These are phyloP conservation scores for Thamnophis sirtalis DNA, from an alignment of 2,113 vertebrate species.

Conservation along the genomic window DNA sequence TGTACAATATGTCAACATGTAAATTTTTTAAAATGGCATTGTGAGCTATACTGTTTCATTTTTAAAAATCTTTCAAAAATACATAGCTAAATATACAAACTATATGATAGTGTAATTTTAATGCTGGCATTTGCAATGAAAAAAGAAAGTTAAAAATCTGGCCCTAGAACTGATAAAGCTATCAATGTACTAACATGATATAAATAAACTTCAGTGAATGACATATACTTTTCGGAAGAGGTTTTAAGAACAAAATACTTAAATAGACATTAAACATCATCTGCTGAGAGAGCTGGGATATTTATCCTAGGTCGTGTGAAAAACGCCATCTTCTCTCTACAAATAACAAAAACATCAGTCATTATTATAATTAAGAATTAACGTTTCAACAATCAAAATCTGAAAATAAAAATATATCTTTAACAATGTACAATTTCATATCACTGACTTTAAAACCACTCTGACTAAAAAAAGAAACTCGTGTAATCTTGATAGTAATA, in stretches of 20 bases:
- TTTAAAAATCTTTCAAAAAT: slow-evolving; percentile 77
- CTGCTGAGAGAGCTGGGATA: slow-evolving; percentile 85
- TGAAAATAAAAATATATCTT: background rate
- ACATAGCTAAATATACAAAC: slow-evolving; percentile 84
- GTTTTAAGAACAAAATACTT: slow-evolving; percentile 71
- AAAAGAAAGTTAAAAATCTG: slow-evolving; percentile 61
- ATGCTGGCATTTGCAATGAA: slow-evolving; percentile 75
- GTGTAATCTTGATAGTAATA: background rate
- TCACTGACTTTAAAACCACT: background rate
- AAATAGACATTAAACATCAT: slow-evolving; percentile 81
- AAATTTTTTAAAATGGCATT: slow-evolving; percentile 68
- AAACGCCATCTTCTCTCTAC: slow-evolving; percentile 98
- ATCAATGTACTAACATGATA: slow-evolving; percentile 65
- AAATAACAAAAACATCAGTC: slow-evolving; percentile 30
- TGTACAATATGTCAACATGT: slow-evolving; percentile 72
- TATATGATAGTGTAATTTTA: slow-evolving; percentile 76
- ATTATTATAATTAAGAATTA: slow-evolving; percentile 26
- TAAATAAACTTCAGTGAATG: slow-evolving; percentile 70
- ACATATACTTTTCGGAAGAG: slow-evolving; percentile 53
- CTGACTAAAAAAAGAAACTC: background rate
- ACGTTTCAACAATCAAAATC: background rate
- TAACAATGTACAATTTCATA: background rate
- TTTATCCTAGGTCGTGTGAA: slow-evolving; percentile 90
- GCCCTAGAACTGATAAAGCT: slow-evolving; percentile 59
- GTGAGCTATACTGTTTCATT: slow-evolving; percentile 66